A percentile compares a stretch with the other conserved stretches of the same genome.
Conservation (phyloP, 1,140 invertebrate genomes). For the Brachionus koreanus region DNA sequence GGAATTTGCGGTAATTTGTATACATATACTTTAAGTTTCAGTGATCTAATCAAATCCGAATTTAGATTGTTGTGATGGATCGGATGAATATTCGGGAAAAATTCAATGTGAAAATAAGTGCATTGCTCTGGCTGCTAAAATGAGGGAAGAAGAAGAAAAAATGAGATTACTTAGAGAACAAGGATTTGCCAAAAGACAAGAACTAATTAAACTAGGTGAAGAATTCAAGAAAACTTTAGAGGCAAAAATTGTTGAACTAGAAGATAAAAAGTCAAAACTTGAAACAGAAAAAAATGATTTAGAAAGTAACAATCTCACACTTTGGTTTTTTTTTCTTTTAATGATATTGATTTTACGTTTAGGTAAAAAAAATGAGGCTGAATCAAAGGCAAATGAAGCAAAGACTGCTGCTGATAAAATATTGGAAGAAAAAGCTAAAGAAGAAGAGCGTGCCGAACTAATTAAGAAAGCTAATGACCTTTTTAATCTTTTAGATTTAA, state of each 20-base stretch:
- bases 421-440: slow-evolving; percentile 55
- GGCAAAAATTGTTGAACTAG: slow-evolving; percentile 5
- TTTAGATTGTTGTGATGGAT: slow-evolving; percentile 90
- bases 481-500: slow-evolving; percentile 23
- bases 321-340: background rate
- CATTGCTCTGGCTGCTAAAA: slow-evolving; percentile 73
- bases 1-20: slow-evolving; percentile 79
- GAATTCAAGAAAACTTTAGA: slow-evolving; percentile 36
- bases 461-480: slow-evolving; percentile 33
- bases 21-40: background rate
- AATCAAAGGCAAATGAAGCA: slow-evolving; percentile 37
- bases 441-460: slow-evolving; percentile 55
- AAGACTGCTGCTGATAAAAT: slow-evolving; percentile 51
- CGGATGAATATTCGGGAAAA: slow-evolving; percentile 71
- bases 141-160: slow-evolving; percentile 70
- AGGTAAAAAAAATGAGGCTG: slow-evolving; percentile 22
- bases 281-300: background rate
- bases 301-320: background rate
- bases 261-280: background rate
- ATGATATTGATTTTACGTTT: background rate
- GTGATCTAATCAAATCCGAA: background rate
- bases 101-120: slow-evolving; percentile 47
- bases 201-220: slow-evolving; percentile 71
- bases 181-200: slow-evolving; percentile 71
- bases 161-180: slow-evolving; percentile 69